These are phyloP conservation scores for Euclidia mi DNA, from an alignment of 2,888 invertebrate species.

Conservation along the genomic window DNA sequence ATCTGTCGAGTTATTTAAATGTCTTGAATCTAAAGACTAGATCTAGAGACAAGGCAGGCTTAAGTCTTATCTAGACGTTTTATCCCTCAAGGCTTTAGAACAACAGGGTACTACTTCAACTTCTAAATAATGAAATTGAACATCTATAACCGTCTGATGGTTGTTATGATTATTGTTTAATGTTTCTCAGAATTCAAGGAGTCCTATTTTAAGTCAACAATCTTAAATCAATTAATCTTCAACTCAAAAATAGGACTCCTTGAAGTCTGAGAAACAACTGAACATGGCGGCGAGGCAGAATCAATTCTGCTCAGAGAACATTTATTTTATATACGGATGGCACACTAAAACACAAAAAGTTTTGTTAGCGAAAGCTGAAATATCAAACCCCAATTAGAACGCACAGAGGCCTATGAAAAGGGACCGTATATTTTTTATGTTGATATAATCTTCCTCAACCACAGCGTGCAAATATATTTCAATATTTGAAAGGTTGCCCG, in stretches of 20 bases:
- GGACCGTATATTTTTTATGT: not conserved
- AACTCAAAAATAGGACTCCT: no score
- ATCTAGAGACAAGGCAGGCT: slow-evolving; percentile 32
- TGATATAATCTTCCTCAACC: not conserved
- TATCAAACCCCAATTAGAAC: slow-evolving; percentile 26
- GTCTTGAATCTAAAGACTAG: slow-evolving; percentile 4
- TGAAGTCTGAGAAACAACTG: no score
- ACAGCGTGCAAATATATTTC: not conserved
- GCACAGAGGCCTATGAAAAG: not conserved
- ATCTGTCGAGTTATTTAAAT: slow-evolving; percentile 17
- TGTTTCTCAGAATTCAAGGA: no score
- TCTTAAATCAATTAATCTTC: no score
- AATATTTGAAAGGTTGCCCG: not conserved
- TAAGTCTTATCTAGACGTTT: slow-evolving; percentile 36
- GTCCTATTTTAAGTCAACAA: no score
- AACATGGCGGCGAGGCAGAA: slow-evolving; percentile 62
- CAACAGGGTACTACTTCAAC: no score
- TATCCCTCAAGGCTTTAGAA: slow-evolving; percentile 14
- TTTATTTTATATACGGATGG: slow-evolving; percentile 46
- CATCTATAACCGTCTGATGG: no score
- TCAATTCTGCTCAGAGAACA: slow-evolving; percentile 53
- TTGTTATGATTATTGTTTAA: no score
- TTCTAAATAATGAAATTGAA: no score
- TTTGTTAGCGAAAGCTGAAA: slow-evolving; percentile 32
- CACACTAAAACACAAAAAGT: slow-evolving; percentile 38